Conservation (phyloP, 2,797 vertebrate species). For the Pseudopleuronectes americanus region DNA sequence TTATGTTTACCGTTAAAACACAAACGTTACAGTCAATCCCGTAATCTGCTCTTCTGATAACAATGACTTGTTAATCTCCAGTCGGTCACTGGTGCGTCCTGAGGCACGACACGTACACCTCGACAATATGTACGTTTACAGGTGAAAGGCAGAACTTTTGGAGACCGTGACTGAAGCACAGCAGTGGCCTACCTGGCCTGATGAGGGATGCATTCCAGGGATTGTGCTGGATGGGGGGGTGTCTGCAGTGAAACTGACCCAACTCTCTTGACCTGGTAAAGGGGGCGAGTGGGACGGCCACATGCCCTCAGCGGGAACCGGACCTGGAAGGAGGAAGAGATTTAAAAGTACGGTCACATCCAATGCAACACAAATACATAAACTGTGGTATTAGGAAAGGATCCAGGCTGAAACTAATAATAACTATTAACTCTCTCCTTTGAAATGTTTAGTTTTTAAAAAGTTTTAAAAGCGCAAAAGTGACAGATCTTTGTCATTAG, state of each 20-base stretch:
- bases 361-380: neutral
- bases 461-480: no score
- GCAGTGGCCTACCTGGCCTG: constrained; percentile 89
- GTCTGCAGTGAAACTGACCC: constrained; percentile 99
- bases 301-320: constrained; percentile 90
- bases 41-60: neutral
- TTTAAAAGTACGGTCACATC: neutral
- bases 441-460: no score
- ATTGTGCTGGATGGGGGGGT: constrained; percentile 96
- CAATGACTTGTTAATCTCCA: neutral
- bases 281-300: constrained; percentile 94
- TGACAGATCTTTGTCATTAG: neutral
- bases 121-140: no score
- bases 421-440: no score
- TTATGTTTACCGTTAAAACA: no score
- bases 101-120: no score
- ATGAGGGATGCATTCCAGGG: constrained; percentile 95
- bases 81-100: neutral
- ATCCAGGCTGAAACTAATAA: no score
- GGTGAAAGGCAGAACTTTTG: no score
- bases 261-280: constrained; percentile 96
- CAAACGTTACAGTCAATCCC: no score
- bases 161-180: no score
- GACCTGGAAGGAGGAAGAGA: constrained; percentile 76
- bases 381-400: no score